Percentiles rank a stretch among this genome's conserved stretches.
These are phyloP conservation scores for Miichthys miiuy DNA, from an alignment of 2,797 vertebrate genomes.

Conservation along the genomic window DNA sequence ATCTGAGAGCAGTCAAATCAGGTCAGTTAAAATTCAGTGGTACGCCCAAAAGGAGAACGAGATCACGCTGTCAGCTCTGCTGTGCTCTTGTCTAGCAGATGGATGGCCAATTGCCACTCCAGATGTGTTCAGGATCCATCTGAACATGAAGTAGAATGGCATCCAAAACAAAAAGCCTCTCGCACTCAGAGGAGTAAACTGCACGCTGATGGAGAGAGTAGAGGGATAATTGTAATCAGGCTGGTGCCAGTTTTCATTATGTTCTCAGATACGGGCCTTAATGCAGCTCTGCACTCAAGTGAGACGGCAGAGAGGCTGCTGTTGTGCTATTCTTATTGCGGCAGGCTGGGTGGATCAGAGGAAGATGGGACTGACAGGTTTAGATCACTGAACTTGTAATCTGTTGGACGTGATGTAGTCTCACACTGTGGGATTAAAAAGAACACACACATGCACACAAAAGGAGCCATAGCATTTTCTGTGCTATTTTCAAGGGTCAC, in stretches of 20 bases:
- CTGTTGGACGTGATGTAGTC: slow-evolving; percentile 77
- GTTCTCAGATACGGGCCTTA: slow-evolving; percentile 46
- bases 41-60: slow-evolving; percentile 60
- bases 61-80: slow-evolving; percentile 56
- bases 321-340: slow-evolving; percentile 62
- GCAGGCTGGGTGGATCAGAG: slow-evolving; percentile 41
- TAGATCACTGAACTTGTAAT: slow-evolving; percentile 76
- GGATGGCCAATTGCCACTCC: slow-evolving; percentile 69
- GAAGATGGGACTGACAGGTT: slow-evolving; percentile 64
- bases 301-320: slow-evolving; percentile 34
- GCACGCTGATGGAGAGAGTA: slow-evolving; percentile 62
- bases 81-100: slow-evolving; percentile 61
- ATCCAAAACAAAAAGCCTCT: slow-evolving; percentile 58
- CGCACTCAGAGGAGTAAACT: slow-evolving; percentile 40
- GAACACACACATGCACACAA: slow-evolving; percentile 44
- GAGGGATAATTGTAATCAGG: slow-evolving; percentile 79
- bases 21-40: slow-evolving; percentile 72
- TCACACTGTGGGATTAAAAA: slow-evolving; percentile 67
- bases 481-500: slow-evolving; percentile 73
- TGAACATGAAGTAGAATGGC: slow-evolving; percentile 49
- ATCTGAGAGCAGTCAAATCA: slow-evolving; percentile 75
- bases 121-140: slow-evolving; percentile 75
- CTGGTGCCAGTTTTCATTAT: slow-evolving; percentile 78
- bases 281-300: slow-evolving; percentile 51
- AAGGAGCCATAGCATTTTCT: slow-evolving; percentile 37